A percentile compares a stretch with the other conserved stretches of the same genome.
Conservation (phyloP, 2,888 invertebrate species). For the Plagodis pulveraria region DNA sequence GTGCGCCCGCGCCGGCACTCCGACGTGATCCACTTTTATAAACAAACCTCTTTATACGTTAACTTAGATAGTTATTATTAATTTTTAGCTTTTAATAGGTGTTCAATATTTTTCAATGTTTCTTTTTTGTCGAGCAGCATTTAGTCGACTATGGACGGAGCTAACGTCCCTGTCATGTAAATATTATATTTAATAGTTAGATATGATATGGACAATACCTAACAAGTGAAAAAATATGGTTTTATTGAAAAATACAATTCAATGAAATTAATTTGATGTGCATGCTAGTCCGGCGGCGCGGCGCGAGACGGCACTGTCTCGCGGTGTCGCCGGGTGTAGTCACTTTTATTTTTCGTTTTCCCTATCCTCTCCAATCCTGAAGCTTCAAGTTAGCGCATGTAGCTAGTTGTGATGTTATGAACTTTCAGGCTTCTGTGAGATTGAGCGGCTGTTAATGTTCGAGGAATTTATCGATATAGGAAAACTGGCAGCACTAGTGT, state of each 20-base stretch:
- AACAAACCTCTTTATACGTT: conserved; percentile 72
- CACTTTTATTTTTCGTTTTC: conserved; percentile 63
- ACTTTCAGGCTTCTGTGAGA: conserved; percentile 41
- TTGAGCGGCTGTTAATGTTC: conserved; percentile 2
- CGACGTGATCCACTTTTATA: conserved; percentile 51
- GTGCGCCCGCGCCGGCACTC: conserved; percentile 26
- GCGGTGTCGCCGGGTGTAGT: conserved; percentile 49
- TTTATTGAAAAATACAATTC: conserved; percentile 82
- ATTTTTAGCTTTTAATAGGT: conserved; percentile 82
- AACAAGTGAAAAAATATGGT: conserved; percentile 81
- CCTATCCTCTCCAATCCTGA: conserved; percentile 42
- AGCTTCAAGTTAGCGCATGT: conserved; percentile 64
- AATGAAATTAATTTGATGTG: conserved; percentile 73
- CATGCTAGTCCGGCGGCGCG: conserved; percentile 61
- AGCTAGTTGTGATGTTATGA: conserved; percentile 53
- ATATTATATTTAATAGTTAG: conserved; percentile 80
- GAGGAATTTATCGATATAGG: conserved; percentile 8
- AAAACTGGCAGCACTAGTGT: background rate
- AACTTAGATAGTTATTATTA: conserved; percentile 78
- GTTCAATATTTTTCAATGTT: conserved; percentile 75
- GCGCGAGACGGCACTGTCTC: conserved; percentile 34
- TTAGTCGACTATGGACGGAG: conserved; percentile 55
- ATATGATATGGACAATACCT: conserved; percentile 83
- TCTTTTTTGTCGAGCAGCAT: conserved; percentile 66
- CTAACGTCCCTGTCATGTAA: conserved; percentile 63